Evolutionary conservation across 2,113 vertebrate genomes (phyloP).

Genomic region (Macquaria australasica): DNA sequence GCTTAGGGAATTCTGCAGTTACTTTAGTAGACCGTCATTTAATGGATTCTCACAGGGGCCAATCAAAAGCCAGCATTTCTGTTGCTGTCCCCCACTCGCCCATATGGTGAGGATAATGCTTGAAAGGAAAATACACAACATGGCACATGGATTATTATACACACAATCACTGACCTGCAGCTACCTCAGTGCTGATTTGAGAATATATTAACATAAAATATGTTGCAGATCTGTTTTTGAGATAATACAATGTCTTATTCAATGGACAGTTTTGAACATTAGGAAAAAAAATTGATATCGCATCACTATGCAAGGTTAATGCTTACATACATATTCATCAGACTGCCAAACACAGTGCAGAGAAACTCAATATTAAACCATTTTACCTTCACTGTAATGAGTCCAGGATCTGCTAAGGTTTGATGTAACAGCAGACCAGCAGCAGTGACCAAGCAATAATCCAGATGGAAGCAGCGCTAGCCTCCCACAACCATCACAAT

Average conservation of each 20-base stretch:
- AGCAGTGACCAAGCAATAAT: conserved; percentile 73
- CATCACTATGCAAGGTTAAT: not conserved
- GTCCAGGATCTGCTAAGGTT: conserved; percentile 32
- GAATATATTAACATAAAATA: not conserved
- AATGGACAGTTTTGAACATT: not conserved
- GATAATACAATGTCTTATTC: not conserved
- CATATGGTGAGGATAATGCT: conserved; percentile 13
- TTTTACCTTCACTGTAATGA: conserved; percentile 45
- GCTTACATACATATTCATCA: not conserved
- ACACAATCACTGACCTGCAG: conserved; percentile 16
- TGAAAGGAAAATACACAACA: conserved; percentile 10
- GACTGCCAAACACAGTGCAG: not conserved
- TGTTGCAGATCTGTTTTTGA: not conserved
- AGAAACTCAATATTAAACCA: conserved; percentile 35
- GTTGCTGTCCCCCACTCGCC: not conserved
- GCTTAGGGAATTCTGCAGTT: conserved; percentile 57
- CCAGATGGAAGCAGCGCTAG: conserved; percentile 63
- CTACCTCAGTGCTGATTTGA: not conserved
- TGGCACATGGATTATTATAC: not conserved
- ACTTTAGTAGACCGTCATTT: conserved; percentile 64
- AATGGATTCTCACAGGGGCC: conserved; percentile 65
- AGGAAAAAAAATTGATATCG: not conserved
- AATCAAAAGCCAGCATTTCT: conserved; percentile 58
- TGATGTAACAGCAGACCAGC: conserved; percentile 50
- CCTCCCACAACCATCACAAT: conserved; percentile 71